Conservation (phyloP, 2,113 vertebrate genomes). For the Trichechus manatus region DNA sequence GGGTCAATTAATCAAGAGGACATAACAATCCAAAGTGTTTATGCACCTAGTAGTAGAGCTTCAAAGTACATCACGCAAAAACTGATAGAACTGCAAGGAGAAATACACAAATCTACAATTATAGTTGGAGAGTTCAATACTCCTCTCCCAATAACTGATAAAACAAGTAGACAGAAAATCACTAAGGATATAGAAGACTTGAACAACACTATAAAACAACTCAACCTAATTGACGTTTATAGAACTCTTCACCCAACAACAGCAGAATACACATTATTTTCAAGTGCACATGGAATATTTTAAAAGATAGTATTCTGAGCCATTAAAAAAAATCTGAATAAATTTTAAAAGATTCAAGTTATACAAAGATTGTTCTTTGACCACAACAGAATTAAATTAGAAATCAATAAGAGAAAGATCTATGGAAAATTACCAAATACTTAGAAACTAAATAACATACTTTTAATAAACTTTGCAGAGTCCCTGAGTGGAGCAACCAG, state of each 20-base stretch:
- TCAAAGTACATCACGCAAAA: neutral
- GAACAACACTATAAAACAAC: conserved; percentile 31
- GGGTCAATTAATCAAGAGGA: neutral
- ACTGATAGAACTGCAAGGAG: neutral
- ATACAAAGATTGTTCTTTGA: conserved; percentile 10
- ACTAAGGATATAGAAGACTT: conserved; percentile 2
- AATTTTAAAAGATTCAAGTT: conserved; percentile 23
- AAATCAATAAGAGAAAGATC: neutral
- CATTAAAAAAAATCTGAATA: neutral
- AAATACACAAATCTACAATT: neutral
- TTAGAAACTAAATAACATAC: neutral
- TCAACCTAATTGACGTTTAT: conserved; percentile 46
- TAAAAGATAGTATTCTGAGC: neutral
- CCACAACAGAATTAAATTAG: neutral
- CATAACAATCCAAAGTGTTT: neutral
- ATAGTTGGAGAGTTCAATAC: neutral
- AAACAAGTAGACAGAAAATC: conserved; percentile 52
- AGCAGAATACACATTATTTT: conserved; percentile 47
- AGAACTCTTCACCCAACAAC: neutral
- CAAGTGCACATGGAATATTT: neutral
- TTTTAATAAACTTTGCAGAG: neutral
- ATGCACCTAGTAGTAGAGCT: neutral
- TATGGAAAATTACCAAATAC: neutral
- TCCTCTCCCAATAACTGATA: conserved; percentile 10
- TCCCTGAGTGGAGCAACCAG: neutral